A percentile compares a stretch with the other conserved stretches of the same genome.
Evolutionary conservation across 2,797 vertebrate species (phyloP).

Genomic region (Gallinago nigripennis): DNA sequence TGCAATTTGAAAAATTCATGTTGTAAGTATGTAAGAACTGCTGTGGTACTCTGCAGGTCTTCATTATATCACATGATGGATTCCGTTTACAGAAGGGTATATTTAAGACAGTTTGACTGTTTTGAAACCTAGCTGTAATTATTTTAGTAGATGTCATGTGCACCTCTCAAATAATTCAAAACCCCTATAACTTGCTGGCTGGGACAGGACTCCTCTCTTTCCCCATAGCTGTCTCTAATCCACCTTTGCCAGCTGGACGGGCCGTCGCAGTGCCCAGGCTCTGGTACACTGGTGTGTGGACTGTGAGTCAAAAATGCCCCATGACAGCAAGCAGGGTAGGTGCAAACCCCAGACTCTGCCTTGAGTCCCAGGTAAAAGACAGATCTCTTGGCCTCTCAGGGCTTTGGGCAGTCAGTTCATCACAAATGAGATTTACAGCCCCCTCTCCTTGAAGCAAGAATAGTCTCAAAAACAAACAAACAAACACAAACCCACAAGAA

Average conservation of each 20-base stretch:
- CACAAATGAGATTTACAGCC: background rate
- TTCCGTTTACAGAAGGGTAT: background rate
- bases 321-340: background rate
- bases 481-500: background rate
- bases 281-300: background rate
- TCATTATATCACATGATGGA: background rate
- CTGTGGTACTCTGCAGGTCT: background rate
- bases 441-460: background rate
- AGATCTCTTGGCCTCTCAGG: background rate
- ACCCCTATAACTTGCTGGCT: background rate
- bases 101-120: background rate
- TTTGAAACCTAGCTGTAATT: background rate
- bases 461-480: background rate
- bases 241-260: background rate
- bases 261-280: background rate
- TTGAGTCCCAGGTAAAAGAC: background rate
- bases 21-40: background rate
- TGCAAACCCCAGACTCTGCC: background rate
- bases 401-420: background rate
- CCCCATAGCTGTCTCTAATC: background rate
- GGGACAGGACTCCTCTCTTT: background rate
- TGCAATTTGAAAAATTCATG: conserved; percentile 24
- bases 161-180: background rate
- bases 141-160: background rate
- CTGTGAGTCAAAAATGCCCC: background rate